Evolutionary conservation across 2,797 vertebrate genomes (phyloP).

Genomic region (Dallia pectoralis): DNA sequence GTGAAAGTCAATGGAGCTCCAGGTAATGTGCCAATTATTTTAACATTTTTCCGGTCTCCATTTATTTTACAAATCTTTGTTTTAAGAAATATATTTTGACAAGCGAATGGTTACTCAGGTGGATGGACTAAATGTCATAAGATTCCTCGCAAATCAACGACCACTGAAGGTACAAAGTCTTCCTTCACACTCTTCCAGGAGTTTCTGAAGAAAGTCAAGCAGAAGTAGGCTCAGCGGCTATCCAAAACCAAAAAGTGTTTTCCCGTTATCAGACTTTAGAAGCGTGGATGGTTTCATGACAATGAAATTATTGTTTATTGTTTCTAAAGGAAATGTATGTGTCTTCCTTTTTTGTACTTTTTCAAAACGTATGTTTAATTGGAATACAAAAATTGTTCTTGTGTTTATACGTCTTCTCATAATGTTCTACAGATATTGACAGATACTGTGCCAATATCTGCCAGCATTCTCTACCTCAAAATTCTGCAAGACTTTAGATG

Average conservation of each 20-base stretch:
- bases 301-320: neutral
- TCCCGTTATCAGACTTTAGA: neutral
- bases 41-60: neutral
- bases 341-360: neutral
- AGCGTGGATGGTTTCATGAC: neutral
- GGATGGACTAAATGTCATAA: constrained; percentile 45
- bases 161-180: neutral
- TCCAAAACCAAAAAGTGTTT: constrained; percentile 13
- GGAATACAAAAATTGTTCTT: neutral
- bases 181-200: constrained; percentile 45
- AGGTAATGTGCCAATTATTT: neutral
- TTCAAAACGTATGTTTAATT: neutral
- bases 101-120: constrained; percentile 32
- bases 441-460: neutral
- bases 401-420: neutral
- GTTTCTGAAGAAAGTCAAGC: constrained; percentile 60
- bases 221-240: constrained; percentile 22
- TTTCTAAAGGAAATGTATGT: constrained; percentile 2
- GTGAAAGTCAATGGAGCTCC: neutral
- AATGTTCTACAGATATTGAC: neutral
- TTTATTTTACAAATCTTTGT: neutral
- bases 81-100: neutral
- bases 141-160: neutral
- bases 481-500: neutral
- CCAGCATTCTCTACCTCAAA: neutral